Evolutionary conservation across 2,888 invertebrate species (phyloP), one percentile per base, ranked within the genome.

Genomic region (Bombylius discolor): DNA sequence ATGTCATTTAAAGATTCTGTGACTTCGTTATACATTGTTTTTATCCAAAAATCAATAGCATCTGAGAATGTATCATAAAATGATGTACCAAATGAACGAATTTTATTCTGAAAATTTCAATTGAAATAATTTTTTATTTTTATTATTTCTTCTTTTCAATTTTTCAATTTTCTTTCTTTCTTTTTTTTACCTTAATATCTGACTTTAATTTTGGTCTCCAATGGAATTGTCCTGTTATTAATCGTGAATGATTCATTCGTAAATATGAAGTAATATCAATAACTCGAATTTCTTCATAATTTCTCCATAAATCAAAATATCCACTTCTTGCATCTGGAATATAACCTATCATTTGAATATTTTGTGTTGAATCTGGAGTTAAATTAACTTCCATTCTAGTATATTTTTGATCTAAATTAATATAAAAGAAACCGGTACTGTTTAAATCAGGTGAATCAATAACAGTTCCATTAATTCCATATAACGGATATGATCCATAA

Each of bases 241-340:
- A 76, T 45, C 89, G 78, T 0, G 91, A 91, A 68, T 91, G 90
- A 73, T 92, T 92, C 62, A 92, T 79, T 34, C 85, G 81, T 49
- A 90, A 75, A 69, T 86, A 89, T 32, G 88, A 89, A 5, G 84
- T 81, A 32, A 90, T 74, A 70, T 91, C 91, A 5, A 85, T 82
- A 47, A 89, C 81, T 4, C 81, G 79, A 63, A 87, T 82, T 69
- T 89, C 88, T 61, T 89, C 88, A 66, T 85, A 90, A 63, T 88
- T 83, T 46, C 90, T 79, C 88, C 89, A 90, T 12, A 89, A 79
- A 68, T 89, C 82, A 62, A 90, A 80, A 60, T 80, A 78, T 0
- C 83, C 85, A 60, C 85, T 88, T 44, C 90, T 78, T 0, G 86
- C 81, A 68, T 91, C 89, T 0, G 86, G 83, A 61, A 89, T 85